Evolutionary conservation across 2,113 vertebrate species (phyloP).

Genomic region (Carlito syrichta): DNA sequence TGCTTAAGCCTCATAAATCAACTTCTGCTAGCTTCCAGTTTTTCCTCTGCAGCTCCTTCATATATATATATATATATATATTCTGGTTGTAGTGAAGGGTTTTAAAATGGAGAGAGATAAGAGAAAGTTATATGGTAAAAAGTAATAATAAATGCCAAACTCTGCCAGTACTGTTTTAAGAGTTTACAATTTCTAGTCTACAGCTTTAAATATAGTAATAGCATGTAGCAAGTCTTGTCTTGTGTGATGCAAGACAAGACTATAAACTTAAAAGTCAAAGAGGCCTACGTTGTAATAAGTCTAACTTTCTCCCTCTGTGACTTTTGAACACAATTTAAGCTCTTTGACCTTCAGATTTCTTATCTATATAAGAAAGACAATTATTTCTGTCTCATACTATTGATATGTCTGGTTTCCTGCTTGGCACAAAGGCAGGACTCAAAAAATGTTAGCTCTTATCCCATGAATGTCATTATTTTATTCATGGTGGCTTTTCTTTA

Average conservation of each 20-base stretch:
- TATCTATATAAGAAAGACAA: slow-evolving; percentile 3
- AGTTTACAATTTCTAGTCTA: neutral
- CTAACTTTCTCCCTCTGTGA: neutral
- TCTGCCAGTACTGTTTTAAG: neutral
- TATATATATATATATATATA: neutral
- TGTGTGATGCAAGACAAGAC: neutral
- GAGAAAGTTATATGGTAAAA: neutral
- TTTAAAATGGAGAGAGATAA: neutral
- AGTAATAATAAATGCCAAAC: neutral
- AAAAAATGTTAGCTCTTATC: neutral
- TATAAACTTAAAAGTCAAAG: neutral
- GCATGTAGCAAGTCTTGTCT: too few species aligned
- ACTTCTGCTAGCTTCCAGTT: neutral
- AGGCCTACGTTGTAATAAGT: neutral
- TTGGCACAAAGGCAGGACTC: neutral
- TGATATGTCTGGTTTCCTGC: slow-evolving; percentile 6
- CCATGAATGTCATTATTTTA: slow-evolving; percentile 22
- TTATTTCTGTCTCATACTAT: neutral
- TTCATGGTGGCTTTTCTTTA: slow-evolving; percentile 6
- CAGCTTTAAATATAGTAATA: neutral
- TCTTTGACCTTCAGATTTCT: slow-evolving; percentile 21
- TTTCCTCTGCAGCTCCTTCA: neutral
- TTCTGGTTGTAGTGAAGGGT: neutral
- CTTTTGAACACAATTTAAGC: neutral
- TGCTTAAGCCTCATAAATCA: neutral